These are phyloP conservation scores for Macroglossus sobrinus DNA, from an alignment of 2,113 vertebrate genomes.

Conservation along the genomic window DNA sequence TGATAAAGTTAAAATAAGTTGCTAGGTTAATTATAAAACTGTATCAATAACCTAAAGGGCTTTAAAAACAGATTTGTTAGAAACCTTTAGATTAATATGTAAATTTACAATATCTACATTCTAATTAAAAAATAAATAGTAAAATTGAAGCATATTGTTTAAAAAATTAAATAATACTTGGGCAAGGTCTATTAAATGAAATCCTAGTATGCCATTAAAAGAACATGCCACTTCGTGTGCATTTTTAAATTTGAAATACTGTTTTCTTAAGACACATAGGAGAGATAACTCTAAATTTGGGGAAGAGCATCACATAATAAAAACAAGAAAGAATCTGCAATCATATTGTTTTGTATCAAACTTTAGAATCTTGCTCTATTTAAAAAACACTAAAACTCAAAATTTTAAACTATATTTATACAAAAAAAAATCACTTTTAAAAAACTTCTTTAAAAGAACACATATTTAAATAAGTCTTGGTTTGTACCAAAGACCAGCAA, in stretches of 20 bases:
- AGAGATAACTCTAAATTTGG: not conserved
- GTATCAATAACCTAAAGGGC: not conserved
- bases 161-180: not conserved
- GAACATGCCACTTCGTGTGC: not conserved
- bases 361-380: not conserved
- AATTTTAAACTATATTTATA: not conserved
- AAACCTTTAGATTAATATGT: not conserved
- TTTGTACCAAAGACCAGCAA: not conserved
- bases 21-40: not conserved
- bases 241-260: not conserved
- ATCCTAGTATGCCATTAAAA: not conserved
- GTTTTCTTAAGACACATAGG: not conserved
- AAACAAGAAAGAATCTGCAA: not conserved
- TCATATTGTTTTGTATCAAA: not conserved
- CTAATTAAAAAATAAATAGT: not conserved
- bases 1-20: not conserved
- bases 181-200: not conserved
- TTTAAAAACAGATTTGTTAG: not conserved
- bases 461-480: not conserved
- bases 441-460: not conserved
- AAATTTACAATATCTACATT: not conserved
- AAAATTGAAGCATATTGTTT: not conserved
- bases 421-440: not conserved
- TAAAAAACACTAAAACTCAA: not conserved
- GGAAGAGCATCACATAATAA: not conserved